Base-by-base conservation (phyloP, 2,888 invertebrate species). In the Dastarcus helophoroides region DNA sequence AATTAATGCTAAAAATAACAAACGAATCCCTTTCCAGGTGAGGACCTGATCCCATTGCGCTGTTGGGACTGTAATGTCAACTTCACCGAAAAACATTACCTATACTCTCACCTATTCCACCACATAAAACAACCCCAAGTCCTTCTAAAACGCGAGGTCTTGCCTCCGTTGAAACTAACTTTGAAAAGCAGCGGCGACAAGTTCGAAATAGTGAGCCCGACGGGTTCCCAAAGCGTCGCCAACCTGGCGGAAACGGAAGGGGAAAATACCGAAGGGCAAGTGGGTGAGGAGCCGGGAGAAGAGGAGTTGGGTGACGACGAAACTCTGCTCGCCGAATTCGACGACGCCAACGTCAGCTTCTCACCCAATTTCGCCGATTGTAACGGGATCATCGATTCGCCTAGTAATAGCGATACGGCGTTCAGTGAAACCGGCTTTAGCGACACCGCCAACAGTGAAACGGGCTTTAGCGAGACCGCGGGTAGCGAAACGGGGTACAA, bases 61-160 rank as follows among this genome's bases (percentile, higher is more conserved):
- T 73, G 73, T 44, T 56, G 54, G 41, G 69, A 69, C 17, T 73
- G 73, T 46, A 57, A 65, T 42, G 54, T 64, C 34, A 64, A 65
- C 33, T 73, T 66, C 47, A 52, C 51, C 7, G 51, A 58, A 39
- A 64, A 64, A 57, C 56, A 58, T 22, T 64, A 62, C 9, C 48
- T 71, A 36, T 61, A 70, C 41, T 58, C 60, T 8, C 73, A 73
- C 51, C 56, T 73, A 7, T 58, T 69, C 19, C 62, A 64, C 16
- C 59, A 60, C 30, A 67, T 73, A 24, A 67, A 65, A 4, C 61
- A 70, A 44, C 73, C 73, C 24, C 56, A 53, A 2, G 57, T 73
- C 32, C 52, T 64, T 23, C 42, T 72, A 38, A 59, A 66, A 28
- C 44, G 68, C 35, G 52, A 64, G 44, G 65, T 62, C 47, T 61